Evolutionary conservation across 2,888 invertebrate genomes (phyloP).

Genomic region (Drosophila pseudotakahashii): DNA sequence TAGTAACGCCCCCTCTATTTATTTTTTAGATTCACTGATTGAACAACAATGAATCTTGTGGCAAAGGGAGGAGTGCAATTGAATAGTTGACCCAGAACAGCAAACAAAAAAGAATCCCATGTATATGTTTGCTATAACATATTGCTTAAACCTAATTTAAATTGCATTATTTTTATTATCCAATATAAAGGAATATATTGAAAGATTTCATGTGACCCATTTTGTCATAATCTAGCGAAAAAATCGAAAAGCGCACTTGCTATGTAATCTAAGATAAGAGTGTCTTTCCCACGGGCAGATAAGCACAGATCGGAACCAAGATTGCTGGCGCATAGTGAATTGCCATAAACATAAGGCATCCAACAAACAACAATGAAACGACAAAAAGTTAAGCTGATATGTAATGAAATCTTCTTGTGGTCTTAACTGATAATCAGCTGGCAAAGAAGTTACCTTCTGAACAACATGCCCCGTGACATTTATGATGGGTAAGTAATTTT

Average conservation of each 20-base stretch:
- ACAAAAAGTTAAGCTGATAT: not conserved
- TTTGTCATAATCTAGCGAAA: not conserved
- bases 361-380: not conserved
- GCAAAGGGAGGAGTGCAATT: too few relatives aligned
- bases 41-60: too few relatives aligned
- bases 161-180: too few relatives aligned
- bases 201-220: too few relatives aligned
- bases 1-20: too few relatives aligned
- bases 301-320: not conserved
- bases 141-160: too few relatives aligned
- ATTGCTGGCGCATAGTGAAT: not conserved
- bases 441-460: constrained; percentile 3
- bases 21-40: too few relatives aligned
- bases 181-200: too few relatives aligned
- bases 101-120: too few relatives aligned
- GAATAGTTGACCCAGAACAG: too few relatives aligned
- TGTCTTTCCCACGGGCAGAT: not conserved
- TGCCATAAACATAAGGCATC: not conserved
- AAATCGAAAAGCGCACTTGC: not conserved
- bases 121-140: too few relatives aligned
- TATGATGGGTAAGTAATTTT: not conserved
- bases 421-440: not conserved
- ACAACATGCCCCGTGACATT: not conserved
- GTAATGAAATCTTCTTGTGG: not conserved
- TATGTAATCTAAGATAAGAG: not conserved